These are phyloP conservation scores for Ernsta delagoae DNA, from an alignment of 2,888 invertebrate species.

Conservation along the genomic window DNA sequence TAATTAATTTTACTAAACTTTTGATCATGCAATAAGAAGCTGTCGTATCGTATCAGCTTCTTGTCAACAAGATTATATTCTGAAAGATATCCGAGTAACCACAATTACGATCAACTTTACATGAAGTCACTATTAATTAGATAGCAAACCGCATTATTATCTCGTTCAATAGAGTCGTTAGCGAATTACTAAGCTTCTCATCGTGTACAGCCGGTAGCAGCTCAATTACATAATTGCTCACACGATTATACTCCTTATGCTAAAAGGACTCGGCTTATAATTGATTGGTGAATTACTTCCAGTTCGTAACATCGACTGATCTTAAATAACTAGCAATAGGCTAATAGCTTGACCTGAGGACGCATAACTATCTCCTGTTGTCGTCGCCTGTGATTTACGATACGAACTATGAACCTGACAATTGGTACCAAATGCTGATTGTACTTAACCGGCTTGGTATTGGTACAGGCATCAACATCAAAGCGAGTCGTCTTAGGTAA, in stretches of 20 bases:
- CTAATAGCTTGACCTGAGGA: slow-evolving; percentile 46
- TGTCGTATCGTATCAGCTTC: too few species aligned
- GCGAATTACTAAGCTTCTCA: slow-evolving; percentile 42
- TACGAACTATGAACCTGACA: slow-evolving; percentile 38
- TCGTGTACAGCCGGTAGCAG: slow-evolving; percentile 38
- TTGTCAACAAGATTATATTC: too few species aligned
- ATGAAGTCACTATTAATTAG: slow-evolving; percentile 40
- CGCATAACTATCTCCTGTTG: slow-evolving; percentile 43
- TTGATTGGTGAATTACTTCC: slow-evolving; percentile 9
- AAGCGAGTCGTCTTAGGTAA: slow-evolving; percentile 10
- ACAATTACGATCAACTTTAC: slow-evolving; percentile 28
- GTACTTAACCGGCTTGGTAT: slow-evolving; percentile 17
- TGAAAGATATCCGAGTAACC: not conserved
- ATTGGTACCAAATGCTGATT: slow-evolving; percentile 36
- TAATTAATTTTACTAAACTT: too few species aligned
- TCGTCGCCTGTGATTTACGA: slow-evolving; percentile 43
- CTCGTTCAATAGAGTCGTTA: slow-evolving; percentile 46
- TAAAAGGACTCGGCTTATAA: slow-evolving; percentile 21
- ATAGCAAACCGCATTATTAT: slow-evolving; percentile 42
- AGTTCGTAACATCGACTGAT: slow-evolving; percentile 29
- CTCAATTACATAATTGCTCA: slow-evolving; percentile 34
- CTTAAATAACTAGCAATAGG: slow-evolving; percentile 45
- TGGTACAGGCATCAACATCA: slow-evolving; percentile 12
- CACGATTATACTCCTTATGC: slow-evolving; percentile 34
- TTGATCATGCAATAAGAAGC: too few species aligned